Conservation (phyloP, 2,888 invertebrate genomes). For the Phragmatobia fuliginosa region DNA sequence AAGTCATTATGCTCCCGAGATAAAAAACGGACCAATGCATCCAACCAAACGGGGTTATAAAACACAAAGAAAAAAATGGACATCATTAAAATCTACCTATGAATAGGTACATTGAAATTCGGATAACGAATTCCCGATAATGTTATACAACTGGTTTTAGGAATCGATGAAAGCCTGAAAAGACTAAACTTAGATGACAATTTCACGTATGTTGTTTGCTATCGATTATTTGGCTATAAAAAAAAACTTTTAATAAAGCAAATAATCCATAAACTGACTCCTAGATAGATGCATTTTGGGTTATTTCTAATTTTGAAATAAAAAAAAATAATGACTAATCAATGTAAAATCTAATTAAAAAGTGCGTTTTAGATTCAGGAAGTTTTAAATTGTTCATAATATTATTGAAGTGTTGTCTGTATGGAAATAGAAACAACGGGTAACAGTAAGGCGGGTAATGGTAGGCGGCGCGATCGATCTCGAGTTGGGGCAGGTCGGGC, state of each 20-base stretch:
- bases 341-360: slow-evolving; percentile 10
- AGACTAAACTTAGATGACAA: not conserved
- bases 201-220: slow-evolving; percentile 17
- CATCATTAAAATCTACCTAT: slow-evolving; percentile 10
- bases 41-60: slow-evolving; percentile 39
- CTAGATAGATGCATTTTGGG: not conserved
- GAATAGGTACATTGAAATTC: slow-evolving; percentile 11
- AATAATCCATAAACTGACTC: not conserved
- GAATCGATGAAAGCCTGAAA: not conserved
- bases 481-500: slow-evolving; percentile 80
- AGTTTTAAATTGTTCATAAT: not conserved
- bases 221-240: slow-evolving; percentile 15
- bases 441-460: slow-evolving; percentile 59
- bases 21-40: slow-evolving; percentile 45
- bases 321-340: not conserved
- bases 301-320: not conserved
- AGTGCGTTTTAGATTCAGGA: not conserved
- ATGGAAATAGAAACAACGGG: slow-evolving; percentile 61
- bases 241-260: slow-evolving; percentile 2
- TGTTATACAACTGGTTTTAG: not conserved
- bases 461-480: slow-evolving; percentile 78
- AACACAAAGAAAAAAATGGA: slow-evolving; percentile 30
- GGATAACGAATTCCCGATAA: slow-evolving; percentile 1
- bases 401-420: slow-evolving; percentile 10
- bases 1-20: slow-evolving; percentile 49